These are phyloP conservation scores for Gobionotothen gibberifrons DNA, from an alignment of 2,797 vertebrate genomes.

Conservation along the genomic window DNA sequence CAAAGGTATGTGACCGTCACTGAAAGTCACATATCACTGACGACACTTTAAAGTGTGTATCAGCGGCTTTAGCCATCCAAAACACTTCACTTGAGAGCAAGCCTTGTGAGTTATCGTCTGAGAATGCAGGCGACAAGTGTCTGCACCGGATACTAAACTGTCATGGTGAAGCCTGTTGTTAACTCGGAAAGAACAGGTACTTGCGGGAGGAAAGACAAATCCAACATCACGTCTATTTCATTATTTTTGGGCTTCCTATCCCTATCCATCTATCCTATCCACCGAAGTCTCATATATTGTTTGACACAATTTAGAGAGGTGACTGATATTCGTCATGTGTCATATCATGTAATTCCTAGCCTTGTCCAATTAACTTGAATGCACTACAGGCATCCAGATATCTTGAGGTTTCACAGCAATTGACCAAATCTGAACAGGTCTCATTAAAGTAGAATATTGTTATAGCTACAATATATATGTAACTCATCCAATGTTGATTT, in stretches of 20 bases:
- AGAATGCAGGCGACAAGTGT: constrained; percentile 56
- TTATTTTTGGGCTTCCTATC: background rate
- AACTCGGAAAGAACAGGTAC: background rate
- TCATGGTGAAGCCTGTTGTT: background rate
- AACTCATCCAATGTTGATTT: too few relatives aligned
- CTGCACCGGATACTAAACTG: constrained; percentile 39
- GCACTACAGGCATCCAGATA: too few relatives aligned
- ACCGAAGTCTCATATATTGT: background rate
- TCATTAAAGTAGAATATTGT: too few relatives aligned
- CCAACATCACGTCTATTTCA: background rate
- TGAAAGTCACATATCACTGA: constrained; percentile 57
- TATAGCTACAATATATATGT: background rate
- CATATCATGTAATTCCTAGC: too few relatives aligned
- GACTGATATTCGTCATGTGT: background rate
- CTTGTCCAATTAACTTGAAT: too few relatives aligned
- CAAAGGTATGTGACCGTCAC: constrained; percentile 28
- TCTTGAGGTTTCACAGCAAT: too few relatives aligned
- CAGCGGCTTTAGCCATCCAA: constrained; percentile 4
- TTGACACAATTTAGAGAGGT: background rate
- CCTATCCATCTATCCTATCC: background rate
- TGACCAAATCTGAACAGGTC: too few relatives aligned
- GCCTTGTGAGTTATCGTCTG: constrained; percentile 51
- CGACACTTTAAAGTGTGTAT: constrained; percentile 28
- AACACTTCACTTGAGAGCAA: constrained; percentile 51
- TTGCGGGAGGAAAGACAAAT: background rate